Base-by-base conservation (phyloP, 2,888 invertebrate species). In the Blera fallax region DNA sequence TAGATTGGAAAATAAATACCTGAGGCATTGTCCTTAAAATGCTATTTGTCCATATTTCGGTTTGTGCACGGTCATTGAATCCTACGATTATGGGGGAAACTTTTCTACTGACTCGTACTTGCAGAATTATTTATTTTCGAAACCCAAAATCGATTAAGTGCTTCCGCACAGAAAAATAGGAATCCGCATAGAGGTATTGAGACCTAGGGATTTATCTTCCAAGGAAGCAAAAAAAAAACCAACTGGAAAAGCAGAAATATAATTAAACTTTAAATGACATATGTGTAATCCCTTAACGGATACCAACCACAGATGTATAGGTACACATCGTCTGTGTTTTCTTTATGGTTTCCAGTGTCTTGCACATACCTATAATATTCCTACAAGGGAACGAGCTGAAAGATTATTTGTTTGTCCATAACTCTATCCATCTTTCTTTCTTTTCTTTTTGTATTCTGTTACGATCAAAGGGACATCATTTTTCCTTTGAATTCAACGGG, bases 391-490 rank as follows among this genome's bases (percentile, higher is more conserved):
- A 3, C 52, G 50, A 62, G 37, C 72, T 60, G 32, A 16, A 24
- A 67, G 58, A 73, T 78, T 78, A 73, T 67, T 72, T 73, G 52
- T 78, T 83, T 73, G 29, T 52, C 24, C 62, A 72, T 67, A 67
- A 67, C 43, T 77, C 43, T 65, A 62, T 64, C 62, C 52, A n/a
- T 48, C 7, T 18, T 14, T 48, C 7, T 18, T 14, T 11, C 11
- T 24, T 54, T 62, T 37, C 40, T 37, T 50, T 27, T 8, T 14
- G 32, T 54, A 7, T 24, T 10, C 27, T 54, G 8, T 65, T 45
- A 56, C 18, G 56, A 29, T 72, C 60, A 76, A 48, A 73, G 18
- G 77, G 69, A 64, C 24, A 40, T 70, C 18, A 29, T 58, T 32
- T 58, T 65, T 58, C 29, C 48, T 32, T 56, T 11, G 40, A 69